These are phyloP conservation scores for Ptychodera flava DNA, from an alignment of 35 echinoderm and acorn worm species.

Conservation along the genomic window DNA sequence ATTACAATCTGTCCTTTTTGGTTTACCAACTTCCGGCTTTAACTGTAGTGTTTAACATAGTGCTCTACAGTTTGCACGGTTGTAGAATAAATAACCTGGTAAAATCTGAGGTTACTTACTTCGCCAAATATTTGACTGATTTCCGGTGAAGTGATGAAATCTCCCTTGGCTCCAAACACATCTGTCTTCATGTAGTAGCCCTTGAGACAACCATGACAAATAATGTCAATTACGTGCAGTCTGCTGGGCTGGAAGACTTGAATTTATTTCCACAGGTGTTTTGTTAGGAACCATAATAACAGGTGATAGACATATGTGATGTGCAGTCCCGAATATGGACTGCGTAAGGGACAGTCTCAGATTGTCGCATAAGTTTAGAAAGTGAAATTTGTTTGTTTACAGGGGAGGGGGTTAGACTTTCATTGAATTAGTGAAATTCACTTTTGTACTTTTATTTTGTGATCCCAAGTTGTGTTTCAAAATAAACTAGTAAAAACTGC, in stretches of 20 bases:
- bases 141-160: conserved; percentile 97
- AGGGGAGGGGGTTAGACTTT: neutral
- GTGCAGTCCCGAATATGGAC: neutral
- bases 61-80: neutral
- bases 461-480: no score
- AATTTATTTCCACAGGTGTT: neutral
- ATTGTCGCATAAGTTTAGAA: no score
- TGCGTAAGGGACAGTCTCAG: neutral
- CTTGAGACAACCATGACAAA: conserved; percentile 9
- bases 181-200: conserved; percentile 97
- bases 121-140: conserved; percentile 99
- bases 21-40: no score
- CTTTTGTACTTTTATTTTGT: no score
- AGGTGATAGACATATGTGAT: neutral
- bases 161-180: conserved; percentile 89
- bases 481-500: neutral
- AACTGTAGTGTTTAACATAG: no score
- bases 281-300: neutral
- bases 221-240: neutral
- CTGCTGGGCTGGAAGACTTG: neutral
- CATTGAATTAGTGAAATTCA: neutral
- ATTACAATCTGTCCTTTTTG: no score
- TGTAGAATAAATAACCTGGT: neutral
- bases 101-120: conserved; percentile 45
- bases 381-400: no score